A percentile compares a stretch with the other conserved stretches of the same genome.
These are phyloP conservation scores for Drosophila hydei DNA, from an alignment of 1,140 invertebrate genomes.

Conservation along the genomic window DNA sequence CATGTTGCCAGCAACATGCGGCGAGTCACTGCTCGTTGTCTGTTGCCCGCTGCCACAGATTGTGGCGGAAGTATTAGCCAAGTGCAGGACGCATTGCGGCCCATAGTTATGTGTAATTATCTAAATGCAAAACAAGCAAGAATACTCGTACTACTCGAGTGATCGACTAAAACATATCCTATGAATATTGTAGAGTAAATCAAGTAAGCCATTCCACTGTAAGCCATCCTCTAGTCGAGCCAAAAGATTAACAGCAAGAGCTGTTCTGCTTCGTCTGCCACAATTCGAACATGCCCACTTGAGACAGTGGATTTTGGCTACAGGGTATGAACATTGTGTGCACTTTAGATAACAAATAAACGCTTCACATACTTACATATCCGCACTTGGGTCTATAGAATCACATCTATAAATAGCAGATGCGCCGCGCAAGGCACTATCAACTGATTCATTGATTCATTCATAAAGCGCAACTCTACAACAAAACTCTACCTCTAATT, in stretches of 20 bases:
- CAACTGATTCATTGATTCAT: slow-evolving; percentile 70
- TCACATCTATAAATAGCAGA: slow-evolving; percentile 76
- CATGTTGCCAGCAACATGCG: slow-evolving; percentile 54
- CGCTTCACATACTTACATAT: slow-evolving; percentile 38
- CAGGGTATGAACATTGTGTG: slow-evolving; percentile 42
- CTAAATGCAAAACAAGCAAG: slow-evolving; percentile 48
- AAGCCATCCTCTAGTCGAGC: background rate
- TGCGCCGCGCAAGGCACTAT: slow-evolving; percentile 63
- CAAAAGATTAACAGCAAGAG: background rate
- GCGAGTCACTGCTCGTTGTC: slow-evolving; percentile 8
- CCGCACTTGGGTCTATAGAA: slow-evolving; percentile 28
- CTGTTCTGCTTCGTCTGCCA: too few species aligned
- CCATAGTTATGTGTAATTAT: slow-evolving; percentile 72
- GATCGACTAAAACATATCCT: slow-evolving; percentile 4
- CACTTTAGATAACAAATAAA: slow-evolving; percentile 77
- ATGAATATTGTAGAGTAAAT: too few species aligned
- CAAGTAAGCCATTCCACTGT: background rate
- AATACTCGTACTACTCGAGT: background rate
- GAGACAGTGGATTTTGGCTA: background rate
- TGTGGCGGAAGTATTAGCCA: slow-evolving; percentile 67
- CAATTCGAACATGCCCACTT: background rate
- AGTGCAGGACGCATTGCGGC: slow-evolving; percentile 54
- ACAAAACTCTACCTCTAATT: slow-evolving; percentile 24
- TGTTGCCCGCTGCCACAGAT: slow-evolving; percentile 21
- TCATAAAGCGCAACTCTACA: slow-evolving; percentile 50